A percentile compares a stretch with the other conserved stretches of the same genome.
Evolutionary conservation across 1,140 invertebrate species (phyloP).

Genomic region (Pseudomyrmex pallidus): DNA sequence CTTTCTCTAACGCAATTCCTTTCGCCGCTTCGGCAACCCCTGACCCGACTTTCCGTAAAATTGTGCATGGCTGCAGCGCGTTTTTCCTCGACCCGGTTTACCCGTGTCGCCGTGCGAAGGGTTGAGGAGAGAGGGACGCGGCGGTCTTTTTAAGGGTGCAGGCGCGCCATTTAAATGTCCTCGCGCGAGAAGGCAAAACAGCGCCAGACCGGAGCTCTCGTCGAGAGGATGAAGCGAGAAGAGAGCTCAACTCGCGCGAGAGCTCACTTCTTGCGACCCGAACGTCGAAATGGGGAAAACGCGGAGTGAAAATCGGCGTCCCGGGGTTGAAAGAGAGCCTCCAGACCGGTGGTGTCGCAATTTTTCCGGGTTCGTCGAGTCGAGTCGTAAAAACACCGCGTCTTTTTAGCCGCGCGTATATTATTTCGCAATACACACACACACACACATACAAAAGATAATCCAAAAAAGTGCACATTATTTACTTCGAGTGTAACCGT

Average conservation of each 20-base stretch:
- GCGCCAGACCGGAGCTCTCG: constrained; percentile 4
- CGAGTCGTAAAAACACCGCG: constrained; percentile 11
- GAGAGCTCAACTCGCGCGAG: constrained; percentile 14
- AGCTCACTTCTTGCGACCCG: constrained; percentile 39
- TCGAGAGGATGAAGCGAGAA: constrained; percentile 51
- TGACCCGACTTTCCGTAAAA: constrained; percentile 57
- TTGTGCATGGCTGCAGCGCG: constrained; percentile 50
- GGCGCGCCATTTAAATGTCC: constrained; percentile 74
- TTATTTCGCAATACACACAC: constrained; percentile 28
- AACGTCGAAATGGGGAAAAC: constrained; percentile 43
- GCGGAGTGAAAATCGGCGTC: constrained; percentile 34
- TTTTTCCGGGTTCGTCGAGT: constrained; percentile 55
- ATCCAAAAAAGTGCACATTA: too few species aligned
- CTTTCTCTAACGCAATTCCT: constrained; percentile 32
- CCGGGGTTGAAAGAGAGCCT: background rate
- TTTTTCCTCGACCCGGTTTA: constrained; percentile 54
- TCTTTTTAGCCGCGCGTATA: constrained; percentile 29
- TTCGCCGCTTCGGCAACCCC: constrained; percentile 33
- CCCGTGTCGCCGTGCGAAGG: constrained; percentile 10
- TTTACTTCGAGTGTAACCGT: background rate
- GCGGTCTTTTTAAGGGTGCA: constrained; percentile 63
- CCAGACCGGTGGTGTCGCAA: constrained; percentile 37
- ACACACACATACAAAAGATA: too few species aligned
- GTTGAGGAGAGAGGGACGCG: background rate
- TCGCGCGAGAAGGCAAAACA: constrained; percentile 52